Evolutionary conservation across 2,888 invertebrate genomes (phyloP).

Genomic region (Drepanosiphum platanoidis): DNA sequence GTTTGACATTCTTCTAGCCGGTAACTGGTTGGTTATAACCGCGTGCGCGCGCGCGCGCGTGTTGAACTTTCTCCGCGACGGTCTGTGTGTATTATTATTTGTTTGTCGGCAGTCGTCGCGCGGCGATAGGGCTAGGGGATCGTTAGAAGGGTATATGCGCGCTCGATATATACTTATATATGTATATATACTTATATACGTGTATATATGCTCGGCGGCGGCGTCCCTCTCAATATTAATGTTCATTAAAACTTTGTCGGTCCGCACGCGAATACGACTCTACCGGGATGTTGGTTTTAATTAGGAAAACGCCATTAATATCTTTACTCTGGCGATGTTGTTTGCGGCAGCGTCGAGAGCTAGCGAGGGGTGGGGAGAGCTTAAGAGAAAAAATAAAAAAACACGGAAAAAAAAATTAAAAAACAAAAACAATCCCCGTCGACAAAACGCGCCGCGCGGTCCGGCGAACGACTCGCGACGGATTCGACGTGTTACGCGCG

Average conservation of each 20-base stretch:
- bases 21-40: not conserved
- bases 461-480: not conserved
- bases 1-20: not conserved
- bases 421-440: not conserved
- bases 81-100: not conserved
- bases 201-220: conserved; percentile 1
- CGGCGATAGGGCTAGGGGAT: not conserved
- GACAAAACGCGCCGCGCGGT: not conserved
- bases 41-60: not conserved
- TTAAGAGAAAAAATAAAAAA: not conserved
- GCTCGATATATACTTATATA: not conserved
- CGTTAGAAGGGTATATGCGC: conserved; percentile 29
- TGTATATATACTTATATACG: not conserved
- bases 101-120: not conserved
- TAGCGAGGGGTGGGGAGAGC: not conserved
- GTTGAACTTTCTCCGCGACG: not conserved
- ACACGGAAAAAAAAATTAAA: not conserved
- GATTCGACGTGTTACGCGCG: not conserved
- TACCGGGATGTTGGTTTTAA: conserved; percentile 54
- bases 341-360: not conserved
- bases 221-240: conserved; percentile 59
- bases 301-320: conserved; percentile 59
- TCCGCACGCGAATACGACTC: conserved; percentile 36
- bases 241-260: conserved; percentile 61
- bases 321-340: conserved; percentile 1